Base-by-base conservation (phyloP, 2,797 vertebrate genomes). In the Meda fulgida region DNA sequence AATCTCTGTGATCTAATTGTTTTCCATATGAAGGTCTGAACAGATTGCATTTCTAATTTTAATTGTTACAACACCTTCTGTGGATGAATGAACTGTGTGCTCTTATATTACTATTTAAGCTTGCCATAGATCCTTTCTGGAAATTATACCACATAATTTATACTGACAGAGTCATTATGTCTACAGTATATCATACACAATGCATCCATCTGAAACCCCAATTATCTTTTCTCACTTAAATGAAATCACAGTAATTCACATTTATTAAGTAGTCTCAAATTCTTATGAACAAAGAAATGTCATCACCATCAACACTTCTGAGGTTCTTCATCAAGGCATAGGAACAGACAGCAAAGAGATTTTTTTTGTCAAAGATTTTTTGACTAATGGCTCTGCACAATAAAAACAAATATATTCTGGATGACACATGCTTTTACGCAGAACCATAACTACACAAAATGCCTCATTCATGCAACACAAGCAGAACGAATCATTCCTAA, bases 381-480 rank as follows among this genome's bases (percentile, higher is more conserved):
- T 63, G 2, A 31, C 26, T 63, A 43, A 43, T 46, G n/a, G 19
- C 26, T 18, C 23, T 48, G 36, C n/a, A 63, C 7, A 16, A 38
- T 40, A 31, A 63, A 58, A 81, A 8, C 26, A 80, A 53, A 36
- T 9, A 23, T 40, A 82, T 58, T 72, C 43, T 46, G 55, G 3
- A 34, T 31, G 48, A 23, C 69, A 46, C 10, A 46, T 82, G 26
- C 36, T 60, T 72, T 60, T 31, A 60, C 26, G 75, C 53, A 60
- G 34, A 77, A 60, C 34, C 51, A 58, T 77, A 77, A 60, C 75
- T 40, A 78, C 53, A 40, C 75, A 60, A 78, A 78, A 13, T 26
- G 53, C 75, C 53, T 40, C 36, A 26, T 60, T 78, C 34, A 18
- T 18, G 7, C 23, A 60, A 77, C 34, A 60, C 23, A 38, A 77